These are phyloP conservation scores for Cephalopholis sonnerati DNA, from an alignment of 2,113 vertebrate genomes.

Conservation along the genomic window DNA sequence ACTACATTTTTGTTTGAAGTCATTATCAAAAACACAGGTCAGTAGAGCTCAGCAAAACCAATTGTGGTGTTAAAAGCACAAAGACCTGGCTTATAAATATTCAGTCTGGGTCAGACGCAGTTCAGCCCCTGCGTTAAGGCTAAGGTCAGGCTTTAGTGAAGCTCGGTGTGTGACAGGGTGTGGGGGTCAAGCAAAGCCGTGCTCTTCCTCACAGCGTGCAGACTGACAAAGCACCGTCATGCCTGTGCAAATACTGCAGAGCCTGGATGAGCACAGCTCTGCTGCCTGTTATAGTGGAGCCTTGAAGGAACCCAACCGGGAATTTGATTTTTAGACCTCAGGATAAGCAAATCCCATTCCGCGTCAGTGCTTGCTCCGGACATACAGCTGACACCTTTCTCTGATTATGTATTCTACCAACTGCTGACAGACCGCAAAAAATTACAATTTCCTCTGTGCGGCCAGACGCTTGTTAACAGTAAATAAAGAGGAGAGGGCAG, in stretches of 20 bases:
- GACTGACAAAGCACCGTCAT: slow-evolving; percentile 19
- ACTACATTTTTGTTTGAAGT: background rate
- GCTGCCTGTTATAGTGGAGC: slow-evolving; percentile 14
- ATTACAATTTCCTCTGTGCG: slow-evolving; percentile 7
- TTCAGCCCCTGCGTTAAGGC: slow-evolving; percentile 3
- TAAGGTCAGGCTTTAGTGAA: slow-evolving; percentile 30
- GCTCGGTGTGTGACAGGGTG: background rate
- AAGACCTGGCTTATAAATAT: slow-evolving; percentile 29
- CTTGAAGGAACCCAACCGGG: slow-evolving; percentile 6
- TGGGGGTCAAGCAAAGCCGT: slow-evolving; percentile 25
- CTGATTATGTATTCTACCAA: slow-evolving; percentile 6
- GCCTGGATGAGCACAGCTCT: slow-evolving; percentile 30
- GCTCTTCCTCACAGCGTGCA: background rate
- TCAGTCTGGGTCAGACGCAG: background rate
- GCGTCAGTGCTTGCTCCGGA: slow-evolving; percentile 17
- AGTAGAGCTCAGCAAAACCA: slow-evolving; percentile 4
- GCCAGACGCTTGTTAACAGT: background rate
- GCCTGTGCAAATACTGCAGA: slow-evolving; percentile 44
- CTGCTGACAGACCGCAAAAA: slow-evolving; percentile 6
- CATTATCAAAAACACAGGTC: slow-evolving; percentile 10
- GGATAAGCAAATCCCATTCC: slow-evolving; percentile 25
- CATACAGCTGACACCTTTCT: background rate
- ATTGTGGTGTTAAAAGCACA: background rate
- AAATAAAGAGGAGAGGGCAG: background rate
- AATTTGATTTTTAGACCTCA: slow-evolving; percentile 38